A percentile compares a stretch with the other conserved stretches of the same genome.
Evolutionary conservation across 2,888 invertebrate species (phyloP).

Genomic region (Oxyteleia sp.): DNA sequence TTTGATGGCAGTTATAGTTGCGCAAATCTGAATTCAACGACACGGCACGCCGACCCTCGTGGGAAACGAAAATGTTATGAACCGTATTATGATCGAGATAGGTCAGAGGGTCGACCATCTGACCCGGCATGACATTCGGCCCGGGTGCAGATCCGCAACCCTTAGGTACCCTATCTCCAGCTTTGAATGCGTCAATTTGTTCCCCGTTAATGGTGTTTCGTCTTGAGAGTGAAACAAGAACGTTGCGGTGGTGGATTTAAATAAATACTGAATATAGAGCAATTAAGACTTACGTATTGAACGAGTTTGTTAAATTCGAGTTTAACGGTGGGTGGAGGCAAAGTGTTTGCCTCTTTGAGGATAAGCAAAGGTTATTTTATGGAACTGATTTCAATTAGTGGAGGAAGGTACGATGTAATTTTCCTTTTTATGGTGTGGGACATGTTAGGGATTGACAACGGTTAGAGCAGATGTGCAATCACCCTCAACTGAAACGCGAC

Average conservation of each 20-base stretch:
- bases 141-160: neutral
- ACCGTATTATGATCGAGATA: conserved; percentile 36
- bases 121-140: conserved; percentile 13
- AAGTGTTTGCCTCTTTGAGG: conserved; percentile 1
- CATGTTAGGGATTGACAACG: no score
- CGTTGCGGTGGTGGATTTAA: conserved; percentile 37
- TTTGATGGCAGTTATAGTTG: conserved; percentile 13
- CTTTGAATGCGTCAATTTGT: conserved; percentile 53
- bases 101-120: conserved; percentile 41
- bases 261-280: conserved; percentile 41
- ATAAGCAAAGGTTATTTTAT: conserved; percentile 12
- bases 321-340: conserved; percentile 12
- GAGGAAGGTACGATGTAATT: no score
- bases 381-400: neutral
- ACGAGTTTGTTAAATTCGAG: conserved; percentile 26
- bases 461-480: no score
- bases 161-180: conserved; percentile 13
- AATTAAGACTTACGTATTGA: conserved; percentile 42
- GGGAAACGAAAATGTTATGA: conserved; percentile 39
- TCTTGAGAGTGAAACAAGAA: conserved; percentile 14
- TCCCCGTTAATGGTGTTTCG: conserved; percentile 26
- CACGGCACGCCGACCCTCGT: conserved; percentile 4
- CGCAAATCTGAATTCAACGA: conserved; percentile 36
- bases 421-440: no score
- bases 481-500: no score